Base-by-base conservation (phyloP, 1,140 invertebrate genomes). In the Delia radicum region DNA sequence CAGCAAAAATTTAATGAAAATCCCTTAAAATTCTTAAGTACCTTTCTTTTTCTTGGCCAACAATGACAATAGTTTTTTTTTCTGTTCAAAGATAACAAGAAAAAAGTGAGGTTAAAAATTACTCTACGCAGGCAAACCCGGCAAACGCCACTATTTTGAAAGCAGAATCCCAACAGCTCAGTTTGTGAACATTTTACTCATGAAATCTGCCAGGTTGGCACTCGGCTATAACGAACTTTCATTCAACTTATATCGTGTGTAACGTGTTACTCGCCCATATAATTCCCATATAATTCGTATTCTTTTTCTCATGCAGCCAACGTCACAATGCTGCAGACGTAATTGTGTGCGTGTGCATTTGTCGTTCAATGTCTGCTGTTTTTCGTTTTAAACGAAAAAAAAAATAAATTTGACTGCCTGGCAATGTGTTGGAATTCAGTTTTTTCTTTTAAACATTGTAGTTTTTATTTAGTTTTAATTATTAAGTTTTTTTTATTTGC, bases 201-300 rank as follows among this genome's bases (percentile, higher is more conserved):
- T 33, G n/a, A 80, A 85, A 85, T 85, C 79, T 85, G 83, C 83
- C 83, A 85, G 77, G 78, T 83, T 85, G 83, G 83, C 83, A 85
- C 81, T 82, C 83, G 71, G 33, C 28, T 75, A 24, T 63, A 63
- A 37, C 65, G 65, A 69, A 76, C 74, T 78, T 79, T 79, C 73
- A 73, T 76, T 77, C 65, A 72, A 28, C 28, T 77, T 74, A 72
- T 72, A 79, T 77, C 79, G 77, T 81, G 81, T 82, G 76, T 76
- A 78, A 83, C 83, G 81, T 84, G 80, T 85, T 81, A 84, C 74
- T 75, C 82, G 76, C 76, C 78, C 77, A 67, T 74, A 75, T 62
- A n/a, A n/a, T n/a, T 24, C 18, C 65, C 65, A 63, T 79, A 80
- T 84, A 82, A 74, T 63, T 69, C 74, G 76, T 77, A 84, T 82